Conservation (phyloP, 2,797 vertebrate genomes). For the Gobio occitaniae region DNA sequence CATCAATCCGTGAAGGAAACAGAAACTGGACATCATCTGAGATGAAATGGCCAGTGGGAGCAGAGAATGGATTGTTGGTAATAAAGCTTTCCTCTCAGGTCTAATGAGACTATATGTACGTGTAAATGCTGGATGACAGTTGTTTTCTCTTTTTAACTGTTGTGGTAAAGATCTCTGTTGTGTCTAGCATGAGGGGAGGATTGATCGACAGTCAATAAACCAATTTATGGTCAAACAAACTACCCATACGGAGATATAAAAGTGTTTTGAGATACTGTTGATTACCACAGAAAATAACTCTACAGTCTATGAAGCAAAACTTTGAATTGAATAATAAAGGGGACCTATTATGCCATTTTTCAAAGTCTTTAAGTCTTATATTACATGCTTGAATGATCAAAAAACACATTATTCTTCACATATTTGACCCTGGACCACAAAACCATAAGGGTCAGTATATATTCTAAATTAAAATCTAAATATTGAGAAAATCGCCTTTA, state of each 20-base stretch:
- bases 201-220: neutral
- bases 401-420: no score
- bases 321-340: neutral
- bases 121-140: neutral
- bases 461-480: no score
- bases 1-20: neutral
- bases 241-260: neutral
- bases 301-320: neutral
- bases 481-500: no score
- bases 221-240: neutral
- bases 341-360: neutral
- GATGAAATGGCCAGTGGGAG: neutral
- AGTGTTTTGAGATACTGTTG: neutral
- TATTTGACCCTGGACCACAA: no score
- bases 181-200: neutral
- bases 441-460: no score
- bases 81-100: neutral
- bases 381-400: no score
- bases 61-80: neutral
- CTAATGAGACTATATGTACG: neutral
- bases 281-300: neutral
- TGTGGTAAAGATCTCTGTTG: conserved; percentile 21
- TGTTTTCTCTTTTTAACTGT: neutral
- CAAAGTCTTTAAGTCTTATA: no score
- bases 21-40: neutral